Conservation (phyloP, 2,113 vertebrate genomes). For the Xyliphius kryptos region DNA sequence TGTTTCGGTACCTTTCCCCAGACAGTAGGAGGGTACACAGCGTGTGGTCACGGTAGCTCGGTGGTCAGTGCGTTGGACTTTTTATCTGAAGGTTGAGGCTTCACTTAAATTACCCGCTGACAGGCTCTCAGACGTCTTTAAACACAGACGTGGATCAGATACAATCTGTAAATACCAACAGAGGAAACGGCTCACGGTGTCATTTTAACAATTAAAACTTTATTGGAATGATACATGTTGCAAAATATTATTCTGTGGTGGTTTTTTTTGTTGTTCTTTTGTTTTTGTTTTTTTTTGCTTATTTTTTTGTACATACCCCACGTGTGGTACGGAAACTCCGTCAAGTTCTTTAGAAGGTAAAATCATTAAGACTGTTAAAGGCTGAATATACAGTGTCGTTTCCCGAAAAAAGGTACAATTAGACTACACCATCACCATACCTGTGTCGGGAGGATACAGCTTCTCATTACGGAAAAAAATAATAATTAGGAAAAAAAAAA, state of each 20-base stretch:
- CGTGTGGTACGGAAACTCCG: constrained; percentile 73
- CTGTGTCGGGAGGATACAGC: constrained; percentile 64
- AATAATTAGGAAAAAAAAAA: constrained; percentile 70
- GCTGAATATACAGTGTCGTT: constrained; percentile 75
- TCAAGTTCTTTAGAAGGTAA: constrained; percentile 75
- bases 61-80: too few species aligned
- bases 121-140: too few species aligned
- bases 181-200: constrained; percentile 33
- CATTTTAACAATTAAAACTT: constrained; percentile 80
- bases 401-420: constrained; percentile 69
- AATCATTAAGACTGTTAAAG: constrained; percentile 78
- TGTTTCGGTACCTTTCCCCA: too few species aligned
- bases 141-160: too few species aligned
- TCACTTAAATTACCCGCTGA: too few species aligned
- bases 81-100: too few species aligned
- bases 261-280: constrained; percentile 46
- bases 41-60: too few species aligned
- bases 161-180: too few species aligned
- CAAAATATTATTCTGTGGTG: constrained; percentile 76
- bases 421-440: constrained; percentile 73
- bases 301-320: constrained; percentile 68
- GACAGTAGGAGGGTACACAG: too few species aligned
- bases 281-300: neutral
- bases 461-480: constrained; percentile 70
- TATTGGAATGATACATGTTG: constrained; percentile 83